phyloP scores from a whole-genome alignment of 2,888 invertebrate genomes.

The Mayetiola destructor region DNA sequence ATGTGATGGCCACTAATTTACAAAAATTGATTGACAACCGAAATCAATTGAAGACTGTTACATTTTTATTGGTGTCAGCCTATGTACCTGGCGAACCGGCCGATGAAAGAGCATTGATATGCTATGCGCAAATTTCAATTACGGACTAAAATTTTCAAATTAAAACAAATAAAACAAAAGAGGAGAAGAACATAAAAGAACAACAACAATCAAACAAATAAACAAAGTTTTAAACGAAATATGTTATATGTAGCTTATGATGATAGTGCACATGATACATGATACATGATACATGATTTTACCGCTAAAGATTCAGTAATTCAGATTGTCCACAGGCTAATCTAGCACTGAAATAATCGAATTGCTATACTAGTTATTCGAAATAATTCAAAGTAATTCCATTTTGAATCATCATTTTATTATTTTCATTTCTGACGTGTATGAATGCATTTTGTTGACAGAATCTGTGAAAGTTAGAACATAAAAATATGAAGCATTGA shows the following conservation, averaged over 20 bases:
- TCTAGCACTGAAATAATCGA: too few relatives aligned
- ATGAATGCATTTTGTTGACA: too few relatives aligned
- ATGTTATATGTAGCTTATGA: not conserved
- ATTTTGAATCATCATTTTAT: too few relatives aligned
- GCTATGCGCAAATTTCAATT: constrained; percentile 94
- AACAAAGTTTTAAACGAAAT: too few relatives aligned
- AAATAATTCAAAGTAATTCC: too few relatives aligned
- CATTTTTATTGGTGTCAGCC: constrained; percentile 72
- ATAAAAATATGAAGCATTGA: too few relatives aligned
- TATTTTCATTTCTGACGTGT: too few relatives aligned
- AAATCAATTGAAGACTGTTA: constrained; percentile 54
- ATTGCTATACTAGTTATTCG: too few relatives aligned
- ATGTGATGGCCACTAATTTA: constrained; percentile 83
- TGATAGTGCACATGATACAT: not conserved
- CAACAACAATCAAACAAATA: not conserved
- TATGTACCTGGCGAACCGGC: constrained; percentile 61
- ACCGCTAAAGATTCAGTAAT: too few relatives aligned
- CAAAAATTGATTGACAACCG: constrained; percentile 73
- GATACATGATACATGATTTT: too few relatives aligned
- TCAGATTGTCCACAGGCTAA: too few relatives aligned
- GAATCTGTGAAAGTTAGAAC: too few relatives aligned
- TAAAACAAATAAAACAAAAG: not conserved
- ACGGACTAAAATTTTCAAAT: constrained; percentile 48
- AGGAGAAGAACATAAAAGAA: not conserved
- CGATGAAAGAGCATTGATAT: constrained; percentile 89